A percentile compares a stretch with the other conserved stretches of the same genome.
phyloP scores from a whole-genome alignment of 2,113 vertebrate species.

The Zosterops lateralis region DNA sequence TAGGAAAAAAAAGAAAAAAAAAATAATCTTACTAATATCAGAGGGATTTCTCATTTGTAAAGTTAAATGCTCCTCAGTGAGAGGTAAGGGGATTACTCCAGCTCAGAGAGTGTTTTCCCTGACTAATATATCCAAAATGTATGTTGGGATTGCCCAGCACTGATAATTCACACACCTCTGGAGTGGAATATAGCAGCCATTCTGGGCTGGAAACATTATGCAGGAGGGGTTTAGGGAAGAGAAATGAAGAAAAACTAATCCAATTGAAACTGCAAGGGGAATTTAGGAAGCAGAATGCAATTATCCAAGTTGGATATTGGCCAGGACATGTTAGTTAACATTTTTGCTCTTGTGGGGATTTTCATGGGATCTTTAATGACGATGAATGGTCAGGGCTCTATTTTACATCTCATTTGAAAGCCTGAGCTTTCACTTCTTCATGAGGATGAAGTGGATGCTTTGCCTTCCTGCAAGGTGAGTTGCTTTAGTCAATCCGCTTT shows the following conservation, averaged over 20 bases:
- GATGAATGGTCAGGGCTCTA: conserved; percentile 36
- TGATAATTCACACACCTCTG: conserved; percentile 32
- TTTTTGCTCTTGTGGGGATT: conserved; percentile 32
- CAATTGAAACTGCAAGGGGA: conserved; percentile 55
- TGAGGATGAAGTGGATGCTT: background rate
- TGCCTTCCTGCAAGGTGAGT: background rate
- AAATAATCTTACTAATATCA: background rate
- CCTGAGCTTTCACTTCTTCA: background rate
- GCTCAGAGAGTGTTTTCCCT: conserved; percentile 20
- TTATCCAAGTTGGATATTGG: conserved; percentile 47
- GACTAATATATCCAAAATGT: conserved; percentile 20
- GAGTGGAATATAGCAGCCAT: conserved; percentile 39
- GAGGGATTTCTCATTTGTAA: conserved; percentile 28
- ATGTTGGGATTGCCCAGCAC: conserved; percentile 16
- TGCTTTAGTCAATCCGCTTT: background rate
- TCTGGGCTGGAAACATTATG: background rate
- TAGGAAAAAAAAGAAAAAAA: background rate
- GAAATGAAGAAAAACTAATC: conserved; percentile 63
- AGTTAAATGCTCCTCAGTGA: conserved; percentile 28
- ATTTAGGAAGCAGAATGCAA: conserved; percentile 60
- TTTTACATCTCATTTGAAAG: conserved; percentile 40
- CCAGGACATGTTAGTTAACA: conserved; percentile 59
- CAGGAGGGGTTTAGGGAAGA: conserved; percentile 45
- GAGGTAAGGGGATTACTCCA: conserved; percentile 3
- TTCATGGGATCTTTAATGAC: conserved; percentile 24